These are phyloP conservation scores for Eristalis intricaria DNA, from an alignment of 2,888 invertebrate species.

Conservation along the genomic window DNA sequence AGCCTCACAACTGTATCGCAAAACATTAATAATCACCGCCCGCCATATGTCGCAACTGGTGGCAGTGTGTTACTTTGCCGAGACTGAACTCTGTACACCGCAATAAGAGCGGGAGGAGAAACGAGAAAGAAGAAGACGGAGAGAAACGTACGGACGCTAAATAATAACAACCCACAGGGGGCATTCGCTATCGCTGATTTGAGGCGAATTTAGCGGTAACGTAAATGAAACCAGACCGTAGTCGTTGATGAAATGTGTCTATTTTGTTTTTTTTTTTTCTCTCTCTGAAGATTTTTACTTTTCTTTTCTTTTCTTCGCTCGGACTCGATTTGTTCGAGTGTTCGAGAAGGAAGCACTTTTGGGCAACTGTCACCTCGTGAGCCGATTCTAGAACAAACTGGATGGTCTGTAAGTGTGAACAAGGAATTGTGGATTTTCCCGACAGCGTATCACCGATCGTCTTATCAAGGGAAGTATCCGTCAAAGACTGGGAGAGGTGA, in stretches of 20 bases:
- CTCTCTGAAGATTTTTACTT: background rate
- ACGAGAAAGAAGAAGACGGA: background rate
- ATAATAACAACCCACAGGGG: conserved; percentile 69
- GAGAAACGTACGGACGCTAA: conserved; percentile 2
- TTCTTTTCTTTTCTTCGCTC: background rate
- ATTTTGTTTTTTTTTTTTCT: background rate
- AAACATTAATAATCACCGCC: conserved; percentile 60
- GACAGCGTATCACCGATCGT: background rate
- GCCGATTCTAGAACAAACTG: background rate
- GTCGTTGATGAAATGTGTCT: background rate
- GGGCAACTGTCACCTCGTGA: background rate
- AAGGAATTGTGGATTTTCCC: conserved; percentile 14
- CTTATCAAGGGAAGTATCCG: conserved; percentile 16
- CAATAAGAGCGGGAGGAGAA: conserved; percentile 38
- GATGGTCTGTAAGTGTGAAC: background rate
- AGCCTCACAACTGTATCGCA: conserved; percentile 58
- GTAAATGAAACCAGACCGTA: conserved; percentile 12
- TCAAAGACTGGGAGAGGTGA: conserved; percentile 8
- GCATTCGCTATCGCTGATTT: conserved; percentile 59
- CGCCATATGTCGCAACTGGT: conserved; percentile 64
- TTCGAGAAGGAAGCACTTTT: background rate
- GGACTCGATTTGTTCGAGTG: background rate
- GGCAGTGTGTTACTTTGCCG: conserved; percentile 33
- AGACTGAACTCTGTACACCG: conserved; percentile 59
- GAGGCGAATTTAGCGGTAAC: conserved; percentile 39